A percentile compares a stretch with the other conserved stretches of the same genome.
These are phyloP conservation scores for Brienomyrus brachyistius DNA, from an alignment of 2,113 vertebrate genomes.

Conservation along the genomic window DNA sequence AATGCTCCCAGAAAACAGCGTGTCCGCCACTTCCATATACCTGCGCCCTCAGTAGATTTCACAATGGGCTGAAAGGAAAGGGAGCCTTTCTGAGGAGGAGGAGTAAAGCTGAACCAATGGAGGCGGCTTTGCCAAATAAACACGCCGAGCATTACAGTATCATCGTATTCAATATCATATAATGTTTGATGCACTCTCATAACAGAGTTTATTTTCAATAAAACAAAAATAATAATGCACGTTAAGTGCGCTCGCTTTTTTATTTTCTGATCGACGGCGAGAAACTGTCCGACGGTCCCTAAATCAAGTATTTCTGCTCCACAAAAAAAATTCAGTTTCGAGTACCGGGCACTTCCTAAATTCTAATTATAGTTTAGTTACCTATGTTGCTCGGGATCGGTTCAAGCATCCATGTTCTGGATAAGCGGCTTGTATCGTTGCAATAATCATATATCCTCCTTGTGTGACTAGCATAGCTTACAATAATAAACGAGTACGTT, in stretches of 20 bases:
- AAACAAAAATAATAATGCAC: background rate
- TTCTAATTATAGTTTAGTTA: background rate
- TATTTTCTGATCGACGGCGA: background rate
- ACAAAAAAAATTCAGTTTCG: background rate
- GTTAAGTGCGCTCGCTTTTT: background rate
- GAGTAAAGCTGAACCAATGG: slow-evolving; percentile 38
- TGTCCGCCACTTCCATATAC: background rate
- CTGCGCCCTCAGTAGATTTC: slow-evolving; percentile 21
- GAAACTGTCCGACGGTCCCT: background rate
- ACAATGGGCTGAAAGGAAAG: slow-evolving; percentile 34
- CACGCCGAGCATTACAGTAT: background rate
- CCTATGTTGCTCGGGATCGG: background rate
- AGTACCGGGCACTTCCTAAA: background rate
- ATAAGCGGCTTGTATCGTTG: background rate
- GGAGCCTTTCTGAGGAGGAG: slow-evolving; percentile 38
- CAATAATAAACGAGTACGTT: background rate
- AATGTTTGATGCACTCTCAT: background rate
- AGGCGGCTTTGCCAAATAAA: background rate
- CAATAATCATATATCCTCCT: background rate
- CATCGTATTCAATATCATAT: background rate
- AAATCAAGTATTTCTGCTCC: background rate
- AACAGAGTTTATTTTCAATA: background rate
- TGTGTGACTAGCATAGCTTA: background rate
- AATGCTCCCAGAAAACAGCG: background rate
- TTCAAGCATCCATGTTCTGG: background rate